Base-by-base conservation (phyloP, 2,797 vertebrate species). In the Otolemur crassicaudatus region DNA sequence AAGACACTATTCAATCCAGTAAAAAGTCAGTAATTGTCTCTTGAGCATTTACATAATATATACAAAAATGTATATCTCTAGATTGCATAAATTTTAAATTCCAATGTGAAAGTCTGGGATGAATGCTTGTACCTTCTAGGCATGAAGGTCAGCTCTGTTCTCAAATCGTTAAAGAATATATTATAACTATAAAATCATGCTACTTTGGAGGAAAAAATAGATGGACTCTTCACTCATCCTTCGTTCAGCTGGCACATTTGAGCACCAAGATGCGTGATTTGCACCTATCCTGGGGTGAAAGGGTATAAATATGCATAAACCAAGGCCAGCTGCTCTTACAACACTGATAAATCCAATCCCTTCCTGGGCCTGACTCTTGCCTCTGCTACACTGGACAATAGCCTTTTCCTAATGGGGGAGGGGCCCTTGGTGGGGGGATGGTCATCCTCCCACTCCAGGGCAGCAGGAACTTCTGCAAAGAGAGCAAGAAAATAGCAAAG, bases 351-450 rank as follows among this genome's bases (percentile, higher is more conserved):
- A 5, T 22, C 1, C 3, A 4, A 1, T 2, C 20, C 20, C 23
- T 53, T 23, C 85, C 34, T 7, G 0, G 20, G 10, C 49, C 27
- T 4, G 37, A 43, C 49, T 89, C 17, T 25, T 60, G 12, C 12
- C 29, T 14, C 58, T 17, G 40, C 61, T 1, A 11, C 17, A 0
- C 7, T n/a, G 60, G n/a, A 7, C 27, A 7, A 7, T 0, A 8
- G 61, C 37, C 56, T 49, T 16, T 56, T 53, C 69, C 25, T 1
- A 0, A n/a, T 10, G 34, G n/a, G 7, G 9, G 1, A 31, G 53
- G 27, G 5, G 27, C 11, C 65, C 17, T 53, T 16, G 14, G 49
- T 3, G 14, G 49, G 14, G 49, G 49, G 49, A 53, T 4, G 14
- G 17, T 5, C 5, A 16, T 7, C 29, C 23, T 43, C 40, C 53